Evolutionary conservation across 2,113 vertebrate genomes (phyloP), one percentile per base, ranked within the genome.

Genomic region (Oncorhynchus keta): DNA sequence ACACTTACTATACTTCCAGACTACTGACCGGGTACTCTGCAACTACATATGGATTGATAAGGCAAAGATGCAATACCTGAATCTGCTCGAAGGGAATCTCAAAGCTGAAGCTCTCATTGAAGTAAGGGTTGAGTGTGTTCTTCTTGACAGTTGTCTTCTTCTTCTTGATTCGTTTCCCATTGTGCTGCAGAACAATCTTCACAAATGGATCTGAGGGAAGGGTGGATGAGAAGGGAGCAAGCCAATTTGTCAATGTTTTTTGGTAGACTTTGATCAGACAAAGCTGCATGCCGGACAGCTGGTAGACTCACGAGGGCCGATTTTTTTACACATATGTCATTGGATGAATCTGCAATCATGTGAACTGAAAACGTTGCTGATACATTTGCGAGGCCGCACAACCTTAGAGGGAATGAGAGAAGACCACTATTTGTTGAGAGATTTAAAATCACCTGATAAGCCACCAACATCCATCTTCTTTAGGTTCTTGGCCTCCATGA

Each of bases 141-240:
- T 97, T 97, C 93, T 97, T 97, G 14, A 97, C 95, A 1, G 95
- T 97, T 0, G 96, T 96, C 89, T 97, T 97, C 85, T 97, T 97
- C 85, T 97, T 97, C 76, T 96, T 95, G 49, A 97, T 92, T 49
- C 95, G 91, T 73, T 95, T 97, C 35, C 95, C 95, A 5, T 96
- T 95, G 83, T 97, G 95, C 88, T 96, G 95, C 81, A 97, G 91
- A 48, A 94, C 90, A 65, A 93, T 91, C 85, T 93, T 94, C 75
- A 92, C 91, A 67, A 81, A 94, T 1, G 92, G 93, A 81, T 93
- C 92, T 93, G 74, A 32, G n/a, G 26, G 79, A 0, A 65, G 1
- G 18, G 18, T 11, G 32, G 30, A 82, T 68, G 39, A 76, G 14
- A n/a, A 65, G 59, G 55, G 64, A 1, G 9, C 3, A 24, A 22